Base-by-base conservation (phyloP, 2,888 invertebrate species). In the Junonia oenone region DNA sequence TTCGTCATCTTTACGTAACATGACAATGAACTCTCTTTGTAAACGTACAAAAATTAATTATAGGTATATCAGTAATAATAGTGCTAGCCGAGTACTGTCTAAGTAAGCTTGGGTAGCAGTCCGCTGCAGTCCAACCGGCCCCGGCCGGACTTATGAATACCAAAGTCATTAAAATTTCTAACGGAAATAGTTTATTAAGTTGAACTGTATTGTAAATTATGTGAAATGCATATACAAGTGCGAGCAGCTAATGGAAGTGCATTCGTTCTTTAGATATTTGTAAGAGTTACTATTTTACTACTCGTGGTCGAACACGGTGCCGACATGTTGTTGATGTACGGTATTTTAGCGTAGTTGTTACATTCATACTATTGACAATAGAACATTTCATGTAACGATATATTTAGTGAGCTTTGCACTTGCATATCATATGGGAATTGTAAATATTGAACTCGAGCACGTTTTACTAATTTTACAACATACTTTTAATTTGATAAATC, bases 11-110 rank as follows among this genome's bases (percentile, higher is more conserved):
- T 76, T 76, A 85, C 81, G 60, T 76, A 80, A 83, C 90, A 90
- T 90, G 90, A 90, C 90, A 90, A 86, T 87, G 87, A 82, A 89
- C 90, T 90, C 90, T 90, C 90, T 90, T 85, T 83, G 75, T 86
- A 86, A 86, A 85, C 88, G 89, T 90, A 90, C 88, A 90, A 89
- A 89, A 73, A 69, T 40, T 83, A 82, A 80, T 76, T 76, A 81
- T 76, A 88, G 86, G 79, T 80, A 76, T 76, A 76, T 76, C 76
- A 78, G 75, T 81, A 81, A 79, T 81, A 82, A 80, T 81, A 82
- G 81, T 81, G 83, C 79, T 84, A 86, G 83, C 84, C 78, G 79
- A 76, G 73, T 79, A 81, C 83, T 81, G 81, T 77, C 68, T 75
- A 76, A 74, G 76, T 71, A 76, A 78, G 83, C 81, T 81, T 79